phyloP scores from a whole-genome alignment of 2,888 invertebrate genomes.

The Hydriomena furcata region DNA sequence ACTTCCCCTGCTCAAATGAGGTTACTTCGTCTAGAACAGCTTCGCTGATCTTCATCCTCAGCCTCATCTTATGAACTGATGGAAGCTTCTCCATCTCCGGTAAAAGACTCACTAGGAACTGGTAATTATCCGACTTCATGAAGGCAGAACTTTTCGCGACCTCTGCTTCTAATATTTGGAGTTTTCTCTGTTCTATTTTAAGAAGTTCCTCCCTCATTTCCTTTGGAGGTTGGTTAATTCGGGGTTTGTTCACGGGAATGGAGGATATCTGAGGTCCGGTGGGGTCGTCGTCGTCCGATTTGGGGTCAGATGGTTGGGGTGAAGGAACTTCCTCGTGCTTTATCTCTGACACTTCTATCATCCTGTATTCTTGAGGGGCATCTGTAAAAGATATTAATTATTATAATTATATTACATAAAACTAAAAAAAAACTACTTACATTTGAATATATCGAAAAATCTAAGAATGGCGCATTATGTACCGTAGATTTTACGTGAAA shows the following conservation, averaged over 20 bases:
- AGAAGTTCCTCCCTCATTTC: slow-evolving; percentile 31
- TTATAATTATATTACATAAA: no score
- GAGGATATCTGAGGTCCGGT: neutral
- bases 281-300: slow-evolving; percentile 20
- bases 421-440: no score
- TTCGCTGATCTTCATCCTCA: slow-evolving; percentile 32
- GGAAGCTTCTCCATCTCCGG: slow-evolving; percentile 36
- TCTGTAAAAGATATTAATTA: slow-evolving; percentile 2
- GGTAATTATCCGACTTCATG: slow-evolving; percentile 33
- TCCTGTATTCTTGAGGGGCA: slow-evolving; percentile 16
- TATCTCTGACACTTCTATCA: slow-evolving; percentile 7
- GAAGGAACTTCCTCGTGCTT: slow-evolving; percentile 10
- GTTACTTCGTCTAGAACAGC: slow-evolving; percentile 30
- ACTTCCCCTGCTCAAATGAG: slow-evolving; percentile 18
- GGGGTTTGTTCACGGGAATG: neutral
- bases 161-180: slow-evolving; percentile 34
- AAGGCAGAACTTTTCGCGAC: slow-evolving; percentile 22
- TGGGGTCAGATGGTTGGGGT: slow-evolving; percentile 5
- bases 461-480: no score
- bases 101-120: slow-evolving; percentile 35
- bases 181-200: slow-evolving; percentile 36
- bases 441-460: no score
- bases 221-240: slow-evolving; percentile 6
- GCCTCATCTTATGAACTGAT: slow-evolving; percentile 32
- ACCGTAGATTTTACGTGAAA: no score